Evolutionary conservation across 2,797 vertebrate genomes (phyloP), one percentile per base, ranked within the genome.

Genomic region (Epinephelus malabaricus): DNA sequence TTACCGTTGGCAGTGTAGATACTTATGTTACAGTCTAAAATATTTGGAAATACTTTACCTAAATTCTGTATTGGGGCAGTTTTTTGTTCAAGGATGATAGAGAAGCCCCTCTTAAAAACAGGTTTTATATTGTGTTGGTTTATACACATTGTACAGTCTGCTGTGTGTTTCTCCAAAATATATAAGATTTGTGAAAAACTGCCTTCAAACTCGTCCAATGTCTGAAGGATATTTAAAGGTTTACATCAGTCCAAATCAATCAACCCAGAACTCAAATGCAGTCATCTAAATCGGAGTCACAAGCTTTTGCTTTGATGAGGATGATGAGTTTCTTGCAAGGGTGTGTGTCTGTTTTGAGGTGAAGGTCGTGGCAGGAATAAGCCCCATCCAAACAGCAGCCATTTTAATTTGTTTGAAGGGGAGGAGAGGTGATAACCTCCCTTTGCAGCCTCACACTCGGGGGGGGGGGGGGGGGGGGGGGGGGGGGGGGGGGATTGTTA

Each of bases 331-430:
- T 23, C 60, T 61, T 56, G 50, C 23, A 21, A 40, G 34, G 5
- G 21, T 58, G 64, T 61, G 60, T 78, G 51, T 69, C 25, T 83
- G 13, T 76, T 43, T 85, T 78, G 51, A 88, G 83, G 76, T 89
- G 89, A 92, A 92, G 83, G 91, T 93, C 83, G 79, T 74, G 81
- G 78, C 69, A 72, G 82, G 88, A 85, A 87, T 72, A 79, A 87
- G 59, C 82, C 73, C 76, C 77, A 84, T 91, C 83, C 89, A 92
- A 92, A 93, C 89, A 88, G 89, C 88, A 91, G 89, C 89, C 90
- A 91, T 92, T 93, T 91, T 92, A 93, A 92, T 93, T 91, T 88
- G 88, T 92, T 92, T 90, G 92, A 93, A 84, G 73, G 79, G 79
- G 78, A 86, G 81, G 87, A 85, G 88, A 87, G 84, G 87, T 87